Base-by-base conservation (phyloP, 2,888 invertebrate genomes). In the Liopterus haemorrhoidalis region DNA sequence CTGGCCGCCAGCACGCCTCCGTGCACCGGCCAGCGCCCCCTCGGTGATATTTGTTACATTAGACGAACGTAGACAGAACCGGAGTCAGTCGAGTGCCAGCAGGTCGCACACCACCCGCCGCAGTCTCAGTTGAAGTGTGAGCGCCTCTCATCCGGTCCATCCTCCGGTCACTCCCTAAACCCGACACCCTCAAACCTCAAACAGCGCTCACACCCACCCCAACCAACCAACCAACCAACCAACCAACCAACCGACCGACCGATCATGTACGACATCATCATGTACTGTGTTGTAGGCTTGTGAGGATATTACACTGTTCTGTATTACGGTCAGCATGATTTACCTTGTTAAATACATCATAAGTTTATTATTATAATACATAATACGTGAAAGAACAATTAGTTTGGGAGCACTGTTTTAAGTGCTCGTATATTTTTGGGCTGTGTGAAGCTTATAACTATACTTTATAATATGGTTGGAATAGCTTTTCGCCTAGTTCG, bases 371-470 rank as follows among this genome's bases (percentile, higher is more conserved):
- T 41, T 41, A 38, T 32, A 30, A 9, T 30, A 30, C 9, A 30
- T 30, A 6, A 44, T 47, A 50, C 52, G 53, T 55, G 56, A 50
- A 57, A 59, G 58, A 50, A 41, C 32, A 32, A 65, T 68, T 67
- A 68, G 69, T 69, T 68, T 70, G 69, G 72, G 70, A 72, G 76
- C 77, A 76, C 76, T 77, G 76, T 76, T 76, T 76, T 76, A 76
- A 76, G 77, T 76, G 77, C 76, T 76, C 74, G 70, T 74, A 67
- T 68, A 68, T 74, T 74, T 72, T 72, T 69, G 75, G 73, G 75
- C 76, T 76, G 75, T 76, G 76, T 74, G 74, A 75, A 72, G 71
- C 73, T 74, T 73, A 56, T 59, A 59, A 59, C 58, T 53, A 52
- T 52, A 42, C 48, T 57, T 55, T 57, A 57, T 59, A 57, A 62